A percentile compares a stretch with the other conserved stretches of the same genome.
phyloP scores from a whole-genome alignment of 2,797 vertebrate species.

The Manis javanica region DNA sequence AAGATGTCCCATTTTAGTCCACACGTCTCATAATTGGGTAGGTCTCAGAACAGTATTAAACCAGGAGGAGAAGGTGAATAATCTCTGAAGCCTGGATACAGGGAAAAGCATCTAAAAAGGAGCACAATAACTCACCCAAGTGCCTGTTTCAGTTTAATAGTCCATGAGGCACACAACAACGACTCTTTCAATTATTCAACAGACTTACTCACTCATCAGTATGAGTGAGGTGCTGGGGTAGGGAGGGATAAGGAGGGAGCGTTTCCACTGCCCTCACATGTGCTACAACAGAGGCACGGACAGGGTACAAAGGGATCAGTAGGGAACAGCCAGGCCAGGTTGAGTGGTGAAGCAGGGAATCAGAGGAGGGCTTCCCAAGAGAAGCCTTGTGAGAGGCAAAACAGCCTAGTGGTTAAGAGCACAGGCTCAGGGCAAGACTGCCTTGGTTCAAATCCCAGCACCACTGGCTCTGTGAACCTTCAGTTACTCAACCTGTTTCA shows the following conservation, averaged over 20 bases:
- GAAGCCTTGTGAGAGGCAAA: background rate
- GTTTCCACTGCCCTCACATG: background rate
- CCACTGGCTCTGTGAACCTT: background rate
- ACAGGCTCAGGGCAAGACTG: background rate
- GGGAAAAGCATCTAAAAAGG: background rate
- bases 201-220: background rate
- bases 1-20: conserved; percentile 8
- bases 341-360: background rate
- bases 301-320: background rate
- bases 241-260: background rate
- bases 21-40: background rate
- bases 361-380: background rate
- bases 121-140: background rate
- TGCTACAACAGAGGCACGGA: background rate
- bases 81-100: conserved; percentile 35
- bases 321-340: background rate
- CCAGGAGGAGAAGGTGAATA: background rate
- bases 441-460: background rate
- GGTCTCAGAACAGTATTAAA: background rate
- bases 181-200: background rate
- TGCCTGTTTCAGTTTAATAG: background rate
- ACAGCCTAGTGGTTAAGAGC: background rate
- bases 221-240: background rate
- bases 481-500: background rate
- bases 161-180: background rate